Base-by-base conservation (phyloP, 1,140 invertebrate species). In the Cardiocondyla obscurior region DNA sequence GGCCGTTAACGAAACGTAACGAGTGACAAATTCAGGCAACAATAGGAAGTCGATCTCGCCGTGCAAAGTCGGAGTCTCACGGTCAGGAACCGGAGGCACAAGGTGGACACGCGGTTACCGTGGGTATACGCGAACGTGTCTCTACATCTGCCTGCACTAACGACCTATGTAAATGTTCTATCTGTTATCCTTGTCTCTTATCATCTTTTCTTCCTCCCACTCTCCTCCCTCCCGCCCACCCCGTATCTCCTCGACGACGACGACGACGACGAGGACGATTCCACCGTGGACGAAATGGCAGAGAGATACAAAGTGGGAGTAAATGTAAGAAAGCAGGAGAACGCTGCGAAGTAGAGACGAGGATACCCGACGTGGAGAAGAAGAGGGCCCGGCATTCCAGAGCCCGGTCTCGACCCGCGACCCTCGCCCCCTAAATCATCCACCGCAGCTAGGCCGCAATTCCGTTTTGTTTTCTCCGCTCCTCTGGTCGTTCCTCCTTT, bases 371-470 rank as follows among this genome's bases (percentile, higher is more conserved):
- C 44, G 64, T 81, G 85, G 67, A 82, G 83, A 84, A 82, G 83
- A 84, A 87, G 86, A 84, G 84, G 89, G 88, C 85, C 88, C 90
- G 88, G 85, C 92, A 93, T 93, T 93, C 92, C 92, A 92, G 91
- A 88, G 90, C 89, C 92, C 89, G 90, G 93, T 92, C 92, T 90
- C 90, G 92, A 93, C 93, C 93, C 93, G 91, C 92, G 92, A 93
- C 93, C 93, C 93, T 92, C 92, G 93, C 91, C 92, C 93, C 93
- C 92, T 93, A 93, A 93, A 93, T 93, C 93, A 93, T 93, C 92
- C 92, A 93, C 90, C 90, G 90, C 85, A 85, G 88, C 90, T 89
- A 90, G 88, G 76, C 90, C 89, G 91, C 90, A 91, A 92, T 92
- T 91, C 86, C 87, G 90, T 92, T 92, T 92, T 92, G 89, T 92